These are phyloP conservation scores for Macrostomum lignano DNA, from an alignment of 1,140 invertebrate genomes.

Conservation along the genomic window DNA sequence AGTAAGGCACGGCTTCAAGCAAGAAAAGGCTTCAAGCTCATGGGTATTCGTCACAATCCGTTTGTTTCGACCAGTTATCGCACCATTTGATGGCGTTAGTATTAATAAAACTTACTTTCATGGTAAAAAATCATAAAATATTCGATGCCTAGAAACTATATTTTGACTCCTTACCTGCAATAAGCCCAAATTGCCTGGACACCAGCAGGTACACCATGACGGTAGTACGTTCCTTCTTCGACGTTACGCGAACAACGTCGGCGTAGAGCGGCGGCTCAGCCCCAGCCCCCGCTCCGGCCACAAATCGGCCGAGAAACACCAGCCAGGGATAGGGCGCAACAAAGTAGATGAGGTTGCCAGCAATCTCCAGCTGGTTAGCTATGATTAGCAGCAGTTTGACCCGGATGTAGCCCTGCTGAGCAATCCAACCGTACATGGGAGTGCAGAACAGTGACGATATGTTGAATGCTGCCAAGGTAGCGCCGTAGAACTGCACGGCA, in stretches of 20 bases:
- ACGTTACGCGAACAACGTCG: slow-evolving; percentile 4
- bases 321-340: background rate
- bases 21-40: too few relatives aligned
- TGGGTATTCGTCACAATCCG: too few relatives aligned
- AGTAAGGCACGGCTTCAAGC: too few relatives aligned
- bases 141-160: too few relatives aligned
- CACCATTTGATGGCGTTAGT: too few relatives aligned
- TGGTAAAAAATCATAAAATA: too few relatives aligned
- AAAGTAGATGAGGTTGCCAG: slow-evolving; percentile 5
- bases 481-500: slow-evolving; percentile 1
- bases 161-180: too few relatives aligned
- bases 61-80: too few relatives aligned
- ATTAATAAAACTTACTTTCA: too few relatives aligned
- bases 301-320: slow-evolving; percentile 4
- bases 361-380: slow-evolving; percentile 2
- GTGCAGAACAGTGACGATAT: slow-evolving; percentile 1
- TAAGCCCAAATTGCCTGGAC: too few relatives aligned
- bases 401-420: slow-evolving; percentile 1
- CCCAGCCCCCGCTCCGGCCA: slow-evolving; percentile 1
- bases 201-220: too few relatives aligned
- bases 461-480: background rate
- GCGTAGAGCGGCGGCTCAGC: slow-evolving; percentile 1
- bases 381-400: slow-evolving; percentile 1
- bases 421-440: slow-evolving; percentile 4
- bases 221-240: background rate